Conservation (phyloP, 2,888 invertebrate genomes). For the Xiphydria camelus region DNA sequence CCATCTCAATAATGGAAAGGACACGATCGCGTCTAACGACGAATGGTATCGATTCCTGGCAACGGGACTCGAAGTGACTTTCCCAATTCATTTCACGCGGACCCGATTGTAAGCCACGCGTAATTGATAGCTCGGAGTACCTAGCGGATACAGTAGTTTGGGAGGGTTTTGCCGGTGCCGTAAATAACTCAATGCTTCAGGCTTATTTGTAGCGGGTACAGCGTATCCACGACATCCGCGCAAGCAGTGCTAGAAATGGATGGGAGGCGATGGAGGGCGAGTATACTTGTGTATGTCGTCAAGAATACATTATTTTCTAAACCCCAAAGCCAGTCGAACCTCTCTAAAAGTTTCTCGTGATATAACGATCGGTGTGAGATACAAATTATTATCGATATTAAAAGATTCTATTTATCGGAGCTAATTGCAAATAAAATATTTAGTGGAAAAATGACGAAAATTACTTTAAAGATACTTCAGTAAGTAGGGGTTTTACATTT, state of each 20-base stretch:
- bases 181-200: constrained; percentile 34
- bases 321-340: no score
- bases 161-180: constrained; percentile 32
- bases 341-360: no score
- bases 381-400: no score
- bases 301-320: no score
- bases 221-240: neutral
- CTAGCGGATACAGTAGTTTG: constrained; percentile 22
- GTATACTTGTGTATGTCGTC: neutral
- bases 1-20: no score
- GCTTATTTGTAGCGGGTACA: neutral
- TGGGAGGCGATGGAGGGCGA: neutral
- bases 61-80: constrained; percentile 37
- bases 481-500: no score
- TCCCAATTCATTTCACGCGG: constrained; percentile 36
- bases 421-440: no score
- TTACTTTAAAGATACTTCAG: no score
- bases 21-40: neutral
- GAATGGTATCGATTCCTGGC: constrained; percentile 13
- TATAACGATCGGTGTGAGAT: no score
- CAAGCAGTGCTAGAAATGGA: neutral
- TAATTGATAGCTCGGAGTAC: constrained; percentile 46
- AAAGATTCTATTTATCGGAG: no score
- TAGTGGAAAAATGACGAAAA: no score
- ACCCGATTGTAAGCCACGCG: constrained; percentile 35